Evolutionary conservation across 2,888 invertebrate species (phyloP).

Genomic region (Sminthurinus aureus): DNA sequence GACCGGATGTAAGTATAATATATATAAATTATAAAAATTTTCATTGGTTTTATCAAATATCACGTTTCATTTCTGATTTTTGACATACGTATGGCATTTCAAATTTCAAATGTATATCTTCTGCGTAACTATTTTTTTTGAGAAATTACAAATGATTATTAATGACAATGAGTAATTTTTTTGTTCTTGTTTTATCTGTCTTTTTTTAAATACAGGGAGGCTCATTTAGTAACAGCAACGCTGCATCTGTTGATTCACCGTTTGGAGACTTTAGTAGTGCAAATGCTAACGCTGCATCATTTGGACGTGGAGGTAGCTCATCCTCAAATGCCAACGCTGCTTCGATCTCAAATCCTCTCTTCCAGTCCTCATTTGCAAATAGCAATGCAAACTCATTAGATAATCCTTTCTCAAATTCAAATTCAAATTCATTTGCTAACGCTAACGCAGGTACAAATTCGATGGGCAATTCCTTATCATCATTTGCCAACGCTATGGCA

Average conservation of each 20-base stretch:
- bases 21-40: neutral
- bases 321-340: slow-evolving; percentile 9
- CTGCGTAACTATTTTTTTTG: neutral
- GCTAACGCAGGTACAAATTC: neutral
- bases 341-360: slow-evolving; percentile 9
- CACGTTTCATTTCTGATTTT: neutral
- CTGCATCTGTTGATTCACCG: slow-evolving; percentile 12
- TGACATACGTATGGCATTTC: neutral
- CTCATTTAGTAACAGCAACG: neutral
- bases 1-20: slow-evolving; percentile 5
- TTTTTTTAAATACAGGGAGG: slow-evolving; percentile 1
- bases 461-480: no score
- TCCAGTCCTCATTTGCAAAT: slow-evolving; percentile 18
- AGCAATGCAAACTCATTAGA: slow-evolving; percentile 8
- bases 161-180: neutral
- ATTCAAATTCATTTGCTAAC: neutral
- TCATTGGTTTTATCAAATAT: no score
- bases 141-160: neutral
- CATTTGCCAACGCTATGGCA: no score
- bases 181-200: no score
- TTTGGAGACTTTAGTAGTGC: slow-evolving; percentile 17
- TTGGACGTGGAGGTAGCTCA: slow-evolving; percentile 1
- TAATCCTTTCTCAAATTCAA: slow-evolving; percentile 4
- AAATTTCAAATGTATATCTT: no score
- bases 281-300: neutral